Evolutionary conservation across 1,140 invertebrate species (phyloP).

Genomic region (Neodiprion fabricii): DNA sequence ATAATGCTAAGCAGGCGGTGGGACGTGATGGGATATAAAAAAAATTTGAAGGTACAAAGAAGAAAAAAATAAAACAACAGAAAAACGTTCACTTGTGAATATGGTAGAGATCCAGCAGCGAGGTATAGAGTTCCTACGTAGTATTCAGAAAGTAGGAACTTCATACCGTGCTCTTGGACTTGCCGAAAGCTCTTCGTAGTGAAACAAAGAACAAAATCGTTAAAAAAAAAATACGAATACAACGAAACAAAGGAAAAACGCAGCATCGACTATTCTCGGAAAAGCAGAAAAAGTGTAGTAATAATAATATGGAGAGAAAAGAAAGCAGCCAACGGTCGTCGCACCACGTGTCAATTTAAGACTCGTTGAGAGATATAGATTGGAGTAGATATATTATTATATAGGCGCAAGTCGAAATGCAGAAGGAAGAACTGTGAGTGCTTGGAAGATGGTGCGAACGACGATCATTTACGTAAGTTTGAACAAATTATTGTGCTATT

Average conservation of each 20-base stretch:
- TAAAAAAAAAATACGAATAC: too few relatives aligned
- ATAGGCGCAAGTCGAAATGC: neutral
- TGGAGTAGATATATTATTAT: conserved; percentile 9
- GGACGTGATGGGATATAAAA: neutral
- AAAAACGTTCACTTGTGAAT: conserved; percentile 30
- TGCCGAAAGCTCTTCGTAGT: conserved; percentile 56
- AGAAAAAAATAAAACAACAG: neutral
- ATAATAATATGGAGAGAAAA: neutral
- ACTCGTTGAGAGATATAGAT: neutral
- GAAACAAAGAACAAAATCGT: neutral
- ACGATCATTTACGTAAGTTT: too few relatives aligned
- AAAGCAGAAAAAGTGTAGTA: too few relatives aligned
- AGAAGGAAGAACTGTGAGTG: neutral
- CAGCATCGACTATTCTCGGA: too few relatives aligned
- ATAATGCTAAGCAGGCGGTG: neutral
- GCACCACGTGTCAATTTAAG: neutral
- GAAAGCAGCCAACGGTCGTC: neutral
- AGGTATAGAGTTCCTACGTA: conserved; percentile 63
- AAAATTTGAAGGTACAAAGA: neutral
- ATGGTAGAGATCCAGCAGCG: conserved; percentile 63
- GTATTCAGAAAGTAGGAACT: conserved; percentile 61
- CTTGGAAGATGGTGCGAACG: neutral
- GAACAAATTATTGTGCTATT: too few relatives aligned
- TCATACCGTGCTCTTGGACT: conserved; percentile 64
- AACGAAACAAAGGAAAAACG: neutral